Percentiles rank a stretch among this genome's conserved stretches.
These are phyloP conservation scores for Dastarcus helophoroides DNA, from an alignment of 2,888 invertebrate genomes.

Conservation along the genomic window DNA sequence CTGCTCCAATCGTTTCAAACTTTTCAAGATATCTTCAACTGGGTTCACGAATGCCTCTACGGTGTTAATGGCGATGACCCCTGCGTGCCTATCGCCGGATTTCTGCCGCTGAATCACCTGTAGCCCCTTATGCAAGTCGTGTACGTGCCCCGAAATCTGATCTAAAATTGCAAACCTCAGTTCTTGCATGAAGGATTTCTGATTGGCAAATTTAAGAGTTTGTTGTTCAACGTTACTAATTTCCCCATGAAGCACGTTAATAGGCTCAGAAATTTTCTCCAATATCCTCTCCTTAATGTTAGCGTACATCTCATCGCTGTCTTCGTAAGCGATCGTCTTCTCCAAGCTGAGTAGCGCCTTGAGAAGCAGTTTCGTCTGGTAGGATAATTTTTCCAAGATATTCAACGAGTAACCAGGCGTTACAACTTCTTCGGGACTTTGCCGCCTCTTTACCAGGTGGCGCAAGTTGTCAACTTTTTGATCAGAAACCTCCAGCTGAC, in stretches of 20 bases:
- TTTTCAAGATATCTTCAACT: slow-evolving; percentile 28
- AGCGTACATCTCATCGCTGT: slow-evolving; percentile 17
- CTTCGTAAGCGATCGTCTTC: slow-evolving; percentile 18
- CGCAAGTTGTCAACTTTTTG: too few species aligned
- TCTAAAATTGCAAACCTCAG: slow-evolving; percentile 48
- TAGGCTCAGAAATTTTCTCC: slow-evolving; percentile 26
- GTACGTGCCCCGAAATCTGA: slow-evolving; percentile 50
- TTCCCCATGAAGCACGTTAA: slow-evolving; percentile 27
- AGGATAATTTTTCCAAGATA: not conserved
- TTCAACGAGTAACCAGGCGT: not conserved
- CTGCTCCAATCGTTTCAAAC: slow-evolving; percentile 27
- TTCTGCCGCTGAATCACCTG: slow-evolving; percentile 36
- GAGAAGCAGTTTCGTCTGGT: not conserved
- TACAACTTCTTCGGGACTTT: not conserved
- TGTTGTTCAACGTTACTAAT: slow-evolving; percentile 27
- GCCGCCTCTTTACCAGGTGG: too few species aligned
- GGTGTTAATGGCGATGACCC: slow-evolving; percentile 20
- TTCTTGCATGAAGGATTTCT: slow-evolving; percentile 31
- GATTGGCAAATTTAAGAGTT: slow-evolving; percentile 27
- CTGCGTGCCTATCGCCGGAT: slow-evolving; percentile 21
- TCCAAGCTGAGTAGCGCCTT: slow-evolving; percentile 33
- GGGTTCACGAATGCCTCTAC: slow-evolving; percentile 28
- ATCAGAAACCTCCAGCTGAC: slow-evolving; percentile 36
- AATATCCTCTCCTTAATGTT: slow-evolving; percentile 21
- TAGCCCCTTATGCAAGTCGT: slow-evolving; percentile 49